A percentile compares a stretch with the other conserved stretches of the same genome.
phyloP scores from a whole-genome alignment of 2,888 invertebrate genomes.

The Megastigmus dorsalis region DNA sequence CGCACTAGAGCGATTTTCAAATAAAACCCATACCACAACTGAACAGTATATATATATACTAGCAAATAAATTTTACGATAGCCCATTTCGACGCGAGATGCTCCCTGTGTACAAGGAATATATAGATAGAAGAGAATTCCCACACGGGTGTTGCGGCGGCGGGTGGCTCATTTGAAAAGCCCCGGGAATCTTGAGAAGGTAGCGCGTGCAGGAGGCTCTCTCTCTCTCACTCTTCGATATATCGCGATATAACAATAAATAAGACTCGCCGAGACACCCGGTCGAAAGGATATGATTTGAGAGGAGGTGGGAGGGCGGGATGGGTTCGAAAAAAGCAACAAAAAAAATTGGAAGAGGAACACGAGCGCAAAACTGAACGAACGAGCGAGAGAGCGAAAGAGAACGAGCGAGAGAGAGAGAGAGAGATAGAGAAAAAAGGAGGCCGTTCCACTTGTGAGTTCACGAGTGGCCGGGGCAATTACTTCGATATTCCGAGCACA shows the following conservation, averaged over 20 bases:
- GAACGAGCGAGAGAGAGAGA: background rate
- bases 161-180: slow-evolving; percentile 12
- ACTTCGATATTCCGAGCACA: slow-evolving; percentile 53
- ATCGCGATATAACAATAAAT: slow-evolving; percentile 43
- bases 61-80: too few species aligned
- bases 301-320: background rate
- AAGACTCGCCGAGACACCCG: slow-evolving; percentile 21
- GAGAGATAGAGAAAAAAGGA: background rate
- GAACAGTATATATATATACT: too few species aligned
- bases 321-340: too few species aligned
- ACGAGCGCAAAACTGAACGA: too few species aligned
- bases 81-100: too few species aligned
- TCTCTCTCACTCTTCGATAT: background rate
- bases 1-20: too few species aligned
- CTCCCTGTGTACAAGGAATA: too few species aligned
- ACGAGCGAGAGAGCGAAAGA: background rate
- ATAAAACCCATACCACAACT: too few species aligned
- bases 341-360: background rate
- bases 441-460: background rate
- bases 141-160: too few species aligned
- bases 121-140: background rate
- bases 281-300: slow-evolving; percentile 1
- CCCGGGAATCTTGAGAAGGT: slow-evolving; percentile 3
- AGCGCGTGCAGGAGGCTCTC: too few species aligned
- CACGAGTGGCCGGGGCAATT: slow-evolving; percentile 42